Evolutionary conservation across 64 coral and sea anemone genomes (phyloP), one percentile per base, ranked within the genome.

Genomic region (Stichodactyla mertensii): DNA sequence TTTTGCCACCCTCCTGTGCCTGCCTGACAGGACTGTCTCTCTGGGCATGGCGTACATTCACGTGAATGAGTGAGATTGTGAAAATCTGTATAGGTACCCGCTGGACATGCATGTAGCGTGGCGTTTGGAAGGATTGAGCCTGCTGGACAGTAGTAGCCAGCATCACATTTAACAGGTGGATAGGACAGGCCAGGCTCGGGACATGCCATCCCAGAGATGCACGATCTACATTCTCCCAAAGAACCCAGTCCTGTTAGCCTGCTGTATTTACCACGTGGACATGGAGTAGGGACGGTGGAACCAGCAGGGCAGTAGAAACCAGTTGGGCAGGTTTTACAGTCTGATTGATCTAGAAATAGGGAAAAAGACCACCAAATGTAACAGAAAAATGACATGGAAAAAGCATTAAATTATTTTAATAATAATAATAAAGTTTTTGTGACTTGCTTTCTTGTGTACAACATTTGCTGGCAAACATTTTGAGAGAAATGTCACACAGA

Each of bases 1-100:
- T 98, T 98, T 27, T 98, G 95, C 23, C 55, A 90, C 20, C 95
- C 95, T 45, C 95, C 95, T 64, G 95, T 94, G 16, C 95, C 95
- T 60, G 92, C 90, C 54, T 94, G 84, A 86, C 95, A 98, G 10
- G 95, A 92, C 55, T 94, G 92, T 84, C 95, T 89, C 77, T 87
- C 92, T 59, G 95, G 95, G 71, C 95, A 98, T 20, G 88, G 86
- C 0, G 95, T 92, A n/a, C 95, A 98, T 81, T 98, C 95, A 10
- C 92, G 87, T 54, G 57, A 77, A 74, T 93, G 92, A 13, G 95
- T 98, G 16, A 98, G 59, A 66, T 98, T 91, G 84, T 98, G 95
- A 36, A 83, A 94, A 60, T 98, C 95, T 66, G 95, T 98, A 80
- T 94, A 98, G 24, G 92, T 94, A 7, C 95, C 95, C 20, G 92